Conservation (phyloP, 1,140 invertebrate species). For the Lepidurus arcticus region DNA sequence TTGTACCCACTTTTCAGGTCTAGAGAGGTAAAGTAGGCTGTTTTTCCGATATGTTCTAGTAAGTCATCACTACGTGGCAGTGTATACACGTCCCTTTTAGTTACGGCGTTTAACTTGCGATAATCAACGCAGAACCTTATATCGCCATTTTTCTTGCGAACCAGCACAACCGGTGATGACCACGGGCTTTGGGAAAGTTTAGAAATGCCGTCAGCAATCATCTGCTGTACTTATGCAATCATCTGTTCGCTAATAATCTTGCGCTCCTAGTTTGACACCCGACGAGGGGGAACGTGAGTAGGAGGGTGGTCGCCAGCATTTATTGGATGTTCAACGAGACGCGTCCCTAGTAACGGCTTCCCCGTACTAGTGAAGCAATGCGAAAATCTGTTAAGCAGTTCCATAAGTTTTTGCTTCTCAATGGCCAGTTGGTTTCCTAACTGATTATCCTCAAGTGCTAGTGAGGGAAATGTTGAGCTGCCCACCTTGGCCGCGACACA, state of each 20-base stretch:
- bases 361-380: background rate
- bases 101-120: slow-evolving; percentile 43
- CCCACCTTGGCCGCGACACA: background rate
- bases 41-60: slow-evolving; percentile 42
- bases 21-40: slow-evolving; percentile 42
- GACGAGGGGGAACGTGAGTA: background rate
- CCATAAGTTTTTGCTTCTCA: background rate
- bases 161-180: slow-evolving; percentile 40
- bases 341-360: background rate
- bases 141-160: slow-evolving; percentile 41
- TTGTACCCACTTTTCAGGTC: slow-evolving; percentile 46
- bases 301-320: slow-evolving; percentile 20
- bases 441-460: background rate
- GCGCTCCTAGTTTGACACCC: slow-evolving; percentile 12
- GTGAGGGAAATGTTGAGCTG: background rate
- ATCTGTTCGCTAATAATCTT: background rate
- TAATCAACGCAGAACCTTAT: slow-evolving; percentile 47
- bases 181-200: slow-evolving; percentile 38
- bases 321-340: background rate
- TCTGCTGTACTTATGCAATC: slow-evolving; percentile 25
- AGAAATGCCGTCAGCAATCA: slow-evolving; percentile 26
- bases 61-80: slow-evolving; percentile 48
- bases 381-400: background rate
- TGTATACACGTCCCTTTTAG: slow-evolving; percentile 44
- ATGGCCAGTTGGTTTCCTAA: background rate